Evolutionary conservation across 2,888 invertebrate genomes (phyloP).

Genomic region (Balanococcus diminutus): DNA sequence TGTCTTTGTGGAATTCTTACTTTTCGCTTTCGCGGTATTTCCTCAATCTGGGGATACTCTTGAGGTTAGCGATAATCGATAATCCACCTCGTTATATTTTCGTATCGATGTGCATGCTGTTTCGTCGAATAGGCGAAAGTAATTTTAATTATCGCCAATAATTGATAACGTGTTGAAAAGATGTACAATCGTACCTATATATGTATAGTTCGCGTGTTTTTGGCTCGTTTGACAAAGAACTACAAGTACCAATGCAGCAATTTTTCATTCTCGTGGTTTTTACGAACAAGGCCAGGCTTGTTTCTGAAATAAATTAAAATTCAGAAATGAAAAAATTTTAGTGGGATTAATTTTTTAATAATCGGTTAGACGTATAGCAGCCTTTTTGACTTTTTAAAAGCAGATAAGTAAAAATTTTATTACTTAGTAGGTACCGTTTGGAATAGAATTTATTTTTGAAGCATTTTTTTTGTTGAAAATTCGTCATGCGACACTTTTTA

Average conservation of each 20-base stretch:
- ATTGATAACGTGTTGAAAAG: not conserved
- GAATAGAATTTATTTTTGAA: too few relatives aligned
- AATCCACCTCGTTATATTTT: not conserved
- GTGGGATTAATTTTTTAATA: not conserved
- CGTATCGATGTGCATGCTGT: not conserved
- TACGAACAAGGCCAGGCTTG: not conserved
- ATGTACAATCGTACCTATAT: not conserved
- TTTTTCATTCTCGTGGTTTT: not conserved
- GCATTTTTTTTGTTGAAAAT: too few relatives aligned
- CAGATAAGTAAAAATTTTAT: too few relatives aligned
- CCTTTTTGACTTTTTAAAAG: too few relatives aligned
- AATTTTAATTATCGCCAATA: constrained; percentile 15
- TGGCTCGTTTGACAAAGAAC: not conserved
- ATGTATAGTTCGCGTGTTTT: not conserved
- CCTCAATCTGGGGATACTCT: not conserved
- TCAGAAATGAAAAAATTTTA: not conserved
- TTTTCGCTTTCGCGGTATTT: not conserved
- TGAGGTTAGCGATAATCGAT: not conserved
- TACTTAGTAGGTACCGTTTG: too few relatives aligned
- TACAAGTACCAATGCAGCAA: not conserved
- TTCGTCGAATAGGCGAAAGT: not conserved
- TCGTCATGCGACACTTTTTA: too few relatives aligned
- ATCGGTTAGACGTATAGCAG: not conserved
- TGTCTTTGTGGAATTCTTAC: not conserved
- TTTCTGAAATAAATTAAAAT: not conserved